phyloP scores from a whole-genome alignment of 2,113 vertebrate species.

The Aphelocoma coerulescens region DNA sequence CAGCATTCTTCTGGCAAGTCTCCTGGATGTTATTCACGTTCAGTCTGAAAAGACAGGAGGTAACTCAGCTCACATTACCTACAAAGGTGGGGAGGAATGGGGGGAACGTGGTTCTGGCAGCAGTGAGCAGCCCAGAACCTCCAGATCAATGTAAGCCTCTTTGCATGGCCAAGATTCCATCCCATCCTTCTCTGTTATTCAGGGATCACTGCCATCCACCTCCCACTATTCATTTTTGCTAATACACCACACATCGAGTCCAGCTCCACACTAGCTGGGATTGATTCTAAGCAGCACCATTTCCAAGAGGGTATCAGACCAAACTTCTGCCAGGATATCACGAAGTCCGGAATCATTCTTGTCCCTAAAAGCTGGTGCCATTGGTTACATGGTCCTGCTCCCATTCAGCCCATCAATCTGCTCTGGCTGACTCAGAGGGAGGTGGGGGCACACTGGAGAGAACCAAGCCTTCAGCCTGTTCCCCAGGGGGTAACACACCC shows the following conservation, averaged over 20 bases:
- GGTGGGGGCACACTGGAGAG: rapidly evolving
- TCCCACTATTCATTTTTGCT: neutral
- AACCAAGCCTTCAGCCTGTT: neutral
- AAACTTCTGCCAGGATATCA: neutral
- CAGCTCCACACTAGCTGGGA: neutral
- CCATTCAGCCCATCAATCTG: neutral
- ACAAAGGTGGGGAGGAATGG: rapidly evolving
- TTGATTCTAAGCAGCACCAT: neutral
- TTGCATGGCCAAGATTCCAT: neutral
- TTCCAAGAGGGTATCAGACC: neutral
- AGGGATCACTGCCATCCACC: neutral
- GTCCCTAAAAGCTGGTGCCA: neutral
- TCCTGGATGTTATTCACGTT: constrained; percentile 93
- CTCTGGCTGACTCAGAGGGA: neutral
- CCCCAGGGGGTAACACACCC: neutral
- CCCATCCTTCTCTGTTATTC: neutral
- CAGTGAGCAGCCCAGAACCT: neutral
- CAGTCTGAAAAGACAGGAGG: constrained; percentile 73
- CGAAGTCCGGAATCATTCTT: neutral
- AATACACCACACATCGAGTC: neutral
- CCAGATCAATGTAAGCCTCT: neutral
- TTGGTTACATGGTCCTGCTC: neutral
- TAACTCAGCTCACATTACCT: neutral
- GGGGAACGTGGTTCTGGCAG: neutral
- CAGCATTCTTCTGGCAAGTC: constrained; percentile 93